These are phyloP conservation scores for Euplagia quadripunctaria DNA, from an alignment of 2,888 invertebrate species.

Conservation along the genomic window DNA sequence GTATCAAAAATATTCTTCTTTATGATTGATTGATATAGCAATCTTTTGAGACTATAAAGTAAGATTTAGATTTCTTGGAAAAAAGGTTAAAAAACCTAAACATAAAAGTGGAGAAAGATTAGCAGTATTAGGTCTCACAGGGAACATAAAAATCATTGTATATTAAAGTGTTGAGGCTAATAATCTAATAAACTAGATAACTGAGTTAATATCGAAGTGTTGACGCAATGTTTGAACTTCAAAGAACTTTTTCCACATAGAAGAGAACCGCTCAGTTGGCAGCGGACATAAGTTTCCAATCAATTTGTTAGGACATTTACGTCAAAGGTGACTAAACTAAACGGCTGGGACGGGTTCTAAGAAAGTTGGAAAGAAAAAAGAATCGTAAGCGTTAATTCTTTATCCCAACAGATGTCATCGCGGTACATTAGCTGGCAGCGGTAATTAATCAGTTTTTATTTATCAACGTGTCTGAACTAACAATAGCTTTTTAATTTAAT, in stretches of 20 bases:
- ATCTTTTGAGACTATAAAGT: background rate
- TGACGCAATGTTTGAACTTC: conserved; percentile 38
- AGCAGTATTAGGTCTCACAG: background rate
- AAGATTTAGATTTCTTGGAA: background rate
- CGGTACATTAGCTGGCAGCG: conserved; percentile 24
- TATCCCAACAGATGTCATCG: conserved; percentile 29
- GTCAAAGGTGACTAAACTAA: conserved; percentile 46
- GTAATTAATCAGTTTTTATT: conserved; percentile 38
- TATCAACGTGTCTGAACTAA: conserved; percentile 14
- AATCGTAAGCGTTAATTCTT: conserved; percentile 38
- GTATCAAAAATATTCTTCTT: background rate
- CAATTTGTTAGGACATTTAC: conserved; percentile 46
- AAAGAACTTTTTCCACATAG: conserved; percentile 37
- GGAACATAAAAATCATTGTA: conserved; percentile 22
- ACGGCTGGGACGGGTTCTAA: conserved; percentile 30
- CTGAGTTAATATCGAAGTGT: conserved; percentile 29
- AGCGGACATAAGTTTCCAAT: conserved; percentile 35
- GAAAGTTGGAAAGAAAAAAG: conserved; percentile 37
- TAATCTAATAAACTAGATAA: conserved; percentile 41
- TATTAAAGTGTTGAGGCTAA: conserved; percentile 36
- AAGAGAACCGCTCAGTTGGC: conserved; percentile 40
- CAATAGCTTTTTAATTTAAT: conserved; percentile 17
- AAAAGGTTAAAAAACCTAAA: conserved; percentile 13
- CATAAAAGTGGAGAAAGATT: background rate
- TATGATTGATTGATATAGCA: background rate